A percentile compares a stretch with the other conserved stretches of the same genome.
Evolutionary conservation across 2,888 invertebrate species (phyloP).

Genomic region (Tuta absoluta): DNA sequence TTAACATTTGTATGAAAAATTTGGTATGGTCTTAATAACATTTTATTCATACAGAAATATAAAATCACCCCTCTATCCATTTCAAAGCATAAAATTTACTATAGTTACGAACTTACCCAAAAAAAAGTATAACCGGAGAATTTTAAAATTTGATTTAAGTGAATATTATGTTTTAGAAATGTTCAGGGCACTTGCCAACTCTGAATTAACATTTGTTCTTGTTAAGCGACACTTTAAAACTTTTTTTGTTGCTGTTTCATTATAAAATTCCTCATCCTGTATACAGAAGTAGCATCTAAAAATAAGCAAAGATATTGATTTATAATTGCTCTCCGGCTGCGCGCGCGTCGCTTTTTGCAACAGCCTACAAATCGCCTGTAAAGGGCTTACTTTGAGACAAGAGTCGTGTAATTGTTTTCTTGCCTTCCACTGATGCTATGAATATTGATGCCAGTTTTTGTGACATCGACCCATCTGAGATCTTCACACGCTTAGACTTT

Average conservation of each 20-base stretch:
- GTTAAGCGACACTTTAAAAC: no score
- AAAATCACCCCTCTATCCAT: no score
- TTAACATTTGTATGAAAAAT: no score
- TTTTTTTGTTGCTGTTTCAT: neutral
- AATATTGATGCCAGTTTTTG: slow-evolving; percentile 40
- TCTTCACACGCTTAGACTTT: slow-evolving; percentile 21
- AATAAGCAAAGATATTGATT: slow-evolving; percentile 49
- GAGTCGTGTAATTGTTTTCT: slow-evolving; percentile 38
- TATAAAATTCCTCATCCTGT: slow-evolving; percentile 37
- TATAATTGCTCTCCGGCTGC: slow-evolving; percentile 49
- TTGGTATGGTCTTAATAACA: no score
- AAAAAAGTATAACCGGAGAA: no score
- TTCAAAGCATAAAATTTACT: no score
- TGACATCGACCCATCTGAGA: slow-evolving; percentile 17
- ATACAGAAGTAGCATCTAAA: slow-evolving; percentile 41
- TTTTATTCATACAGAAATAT: no score
- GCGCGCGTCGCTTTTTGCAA: slow-evolving; percentile 45
- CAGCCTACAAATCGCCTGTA: slow-evolving; percentile 50
- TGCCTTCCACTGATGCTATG: slow-evolving; percentile 34
- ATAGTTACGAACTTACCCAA: no score
- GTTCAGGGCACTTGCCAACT: no score
- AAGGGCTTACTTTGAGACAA: slow-evolving; percentile 40
- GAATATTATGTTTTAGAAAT: no score
- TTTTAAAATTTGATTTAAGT: no score
- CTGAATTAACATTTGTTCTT: no score